Evolutionary conservation across 92 coral and sea anemone genomes (phyloP), one percentile per base, ranked within the genome.

Genomic region (Anthopleura xanthogrammica): DNA sequence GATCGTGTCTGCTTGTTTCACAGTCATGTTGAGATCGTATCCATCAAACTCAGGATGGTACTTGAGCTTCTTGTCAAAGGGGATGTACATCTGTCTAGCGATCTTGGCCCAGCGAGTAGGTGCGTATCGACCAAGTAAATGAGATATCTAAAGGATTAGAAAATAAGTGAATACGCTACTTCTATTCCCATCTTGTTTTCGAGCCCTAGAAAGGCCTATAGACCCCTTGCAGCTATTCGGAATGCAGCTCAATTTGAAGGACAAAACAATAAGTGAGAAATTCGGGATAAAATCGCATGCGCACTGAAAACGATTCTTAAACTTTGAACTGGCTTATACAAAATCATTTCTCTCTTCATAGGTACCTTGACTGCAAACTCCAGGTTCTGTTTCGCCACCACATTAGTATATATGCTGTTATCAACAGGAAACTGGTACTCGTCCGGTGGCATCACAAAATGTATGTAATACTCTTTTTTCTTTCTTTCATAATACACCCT

Each of bases 31-130:
- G 56, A 91, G 85, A 1, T 88, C 29, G 83, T 91, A 93, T 20
- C 97, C 97, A 75, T 93, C 97, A 55, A 88, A 93, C 60, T 93
- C 97, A 36, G 94, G 97, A 79, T 93, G 97, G 78, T 90, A 93
- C 22, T 88, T 90, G 48, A 81, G 83, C 77, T 77, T 77, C 56
- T 80, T 73, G 73, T 93, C 94, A 77, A 93, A 93, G 60, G 94
- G 97, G 76, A 93, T 93, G 81, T 87, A 86, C 81, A 93, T 79
- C 86, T 93, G 84, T 72, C 89, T 82, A 19, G 92, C 92, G 55
- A 93, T 93, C 62, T 72, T 83, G n/a, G 52, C 20, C 97, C 97
- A 93, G 4, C 81, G 85, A 16, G 57, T 78, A 0, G 97, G 94
- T n/a, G 73, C 71, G 60, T 89, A 87, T 54, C 85, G 76, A n/a